Base-by-base conservation (phyloP, 2,113 vertebrate species). In the Malaclemys terrapin region DNA sequence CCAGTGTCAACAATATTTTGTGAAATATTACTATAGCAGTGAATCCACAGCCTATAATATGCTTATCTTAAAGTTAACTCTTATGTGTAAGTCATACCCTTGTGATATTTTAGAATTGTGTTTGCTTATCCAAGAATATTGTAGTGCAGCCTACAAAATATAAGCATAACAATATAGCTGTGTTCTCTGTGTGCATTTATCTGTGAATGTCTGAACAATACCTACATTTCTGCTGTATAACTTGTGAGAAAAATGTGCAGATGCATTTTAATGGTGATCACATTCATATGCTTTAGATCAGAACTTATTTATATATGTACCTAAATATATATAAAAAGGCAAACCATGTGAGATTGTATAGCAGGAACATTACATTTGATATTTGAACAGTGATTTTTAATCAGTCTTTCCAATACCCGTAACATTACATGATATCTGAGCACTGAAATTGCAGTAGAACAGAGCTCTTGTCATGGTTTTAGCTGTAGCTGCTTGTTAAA, bases 1-100 rank as follows among this genome's bases (percentile, higher is more conserved):
- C 91, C 82, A 89, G 87, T 11, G 54, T 65, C 20, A 80, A 82
- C 47, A 79, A 19, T 85, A 10, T 93, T 96, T 76, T 62, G 86
- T 85, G 90, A 88, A 19, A 91, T 91, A 82, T 82, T 25, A 82
- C 93, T 94, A 4, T 82, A 0, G 16, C 87, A 54, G 79, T 3
- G 93, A 50, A 94, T 90, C 90, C 92, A 22, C 91, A 45, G 47
- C 76, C 82, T 82, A 75, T 10, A 10, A 92, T 93, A 88, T 69
- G 91, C 4, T 65, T 88, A 89, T 27, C 89, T 95, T 94, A 89
- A 98, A 98, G 97, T 98, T 98, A 93, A 80, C 27, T 94, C 89
- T 87, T 24, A 3, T 82, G 53, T 5, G 5, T 8, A 27, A 96
- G 92, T 86, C 94, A 94, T 52, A 8, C 75, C 93, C 91, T 78